phyloP scores from a whole-genome alignment of 2,888 invertebrate species.

The Leucophenga maculata region DNA sequence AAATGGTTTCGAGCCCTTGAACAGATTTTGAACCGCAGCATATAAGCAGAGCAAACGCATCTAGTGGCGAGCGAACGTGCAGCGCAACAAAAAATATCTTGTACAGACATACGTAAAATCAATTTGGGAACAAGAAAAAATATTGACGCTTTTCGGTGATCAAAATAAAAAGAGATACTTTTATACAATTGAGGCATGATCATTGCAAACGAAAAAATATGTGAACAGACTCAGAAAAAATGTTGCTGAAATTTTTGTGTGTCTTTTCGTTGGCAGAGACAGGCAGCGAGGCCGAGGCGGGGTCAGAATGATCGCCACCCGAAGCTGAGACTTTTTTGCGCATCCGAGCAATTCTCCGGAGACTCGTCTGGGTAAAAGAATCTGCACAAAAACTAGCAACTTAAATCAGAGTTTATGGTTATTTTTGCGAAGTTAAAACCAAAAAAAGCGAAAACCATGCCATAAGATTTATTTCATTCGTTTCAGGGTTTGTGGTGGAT shows the following conservation, averaged over 20 bases:
- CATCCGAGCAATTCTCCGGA: constrained; percentile 64
- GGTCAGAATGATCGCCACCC: background rate
- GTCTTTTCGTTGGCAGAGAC: constrained; percentile 49
- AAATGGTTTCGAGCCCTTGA: constrained; percentile 52
- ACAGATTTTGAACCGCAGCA: background rate
- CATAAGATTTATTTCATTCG: constrained; percentile 62
- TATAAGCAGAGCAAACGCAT: too few species aligned
- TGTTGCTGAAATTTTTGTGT: constrained; percentile 57
- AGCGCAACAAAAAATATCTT: background rate
- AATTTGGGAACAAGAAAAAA: background rate
- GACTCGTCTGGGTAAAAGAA: constrained; percentile 41
- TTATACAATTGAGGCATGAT: constrained; percentile 14
- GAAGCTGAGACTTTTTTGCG: constrained; percentile 3
- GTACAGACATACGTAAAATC: background rate
- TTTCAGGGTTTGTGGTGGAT: constrained; percentile 53
- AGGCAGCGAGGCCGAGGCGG: background rate
- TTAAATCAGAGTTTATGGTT: constrained; percentile 30
- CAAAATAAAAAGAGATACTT: background rate
- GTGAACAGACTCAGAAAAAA: constrained; percentile 36
- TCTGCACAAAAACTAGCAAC: constrained; percentile 55
- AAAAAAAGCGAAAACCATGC: constrained; percentile 16
- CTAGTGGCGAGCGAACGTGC: background rate
- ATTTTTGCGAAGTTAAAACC: constrained; percentile 21
- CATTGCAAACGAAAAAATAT: constrained; percentile 32
- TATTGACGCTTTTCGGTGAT: constrained; percentile 13